Base-by-base conservation (phyloP, 1,140 invertebrate genomes). In the Heterodera schachtii region DNA sequence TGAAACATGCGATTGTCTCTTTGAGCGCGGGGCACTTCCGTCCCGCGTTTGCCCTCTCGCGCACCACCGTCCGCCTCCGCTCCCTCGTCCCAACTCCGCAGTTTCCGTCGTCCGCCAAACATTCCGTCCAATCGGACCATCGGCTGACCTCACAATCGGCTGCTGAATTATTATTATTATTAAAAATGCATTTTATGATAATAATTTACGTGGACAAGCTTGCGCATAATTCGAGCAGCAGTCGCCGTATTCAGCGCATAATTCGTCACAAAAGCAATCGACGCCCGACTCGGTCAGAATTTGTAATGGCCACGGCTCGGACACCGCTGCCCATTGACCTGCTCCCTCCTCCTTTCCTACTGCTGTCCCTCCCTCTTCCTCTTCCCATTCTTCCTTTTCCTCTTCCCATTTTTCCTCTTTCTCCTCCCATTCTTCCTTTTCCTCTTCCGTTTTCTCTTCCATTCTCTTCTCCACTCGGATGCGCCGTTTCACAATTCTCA, bases 201-300 rank as follows among this genome's bases (percentile, higher is more conserved):
- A 13, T 21, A 8, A 31, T 71, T 71, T 19, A 69, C 77, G 43
- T 70, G 77, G 77, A 78, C 77, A 78, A 16, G 64, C 43, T 6
- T 64, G 31, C 31, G 31, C n/a, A 69, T 78, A 78, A 47, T 78
- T 70, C 4, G 44, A 9, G 47, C 77, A 78, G 16, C 77, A 78
- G 21, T 78, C 77, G 7, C 77, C 77, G 47, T 41, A 78, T 16
- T 69, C 43, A 2, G 70, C 21, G 31, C 77, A 78, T 7, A 69
- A 43, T 44, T 78, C 41, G 47, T 78, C 77, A 21, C 77, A 78
- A 21, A 78, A 78, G 64, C 77, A 78, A 8, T 78, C 77, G 21
- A 41, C 11, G 44, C 6, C 43, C 31, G 69, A 3, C 69, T 71
- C 69, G 9, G 21, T 71, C 69, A 71, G 69, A 46, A 71, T 43